These are phyloP conservation scores for Fukomys damarensis DNA, from an alignment of 2,113 vertebrate genomes.

Conservation along the genomic window DNA sequence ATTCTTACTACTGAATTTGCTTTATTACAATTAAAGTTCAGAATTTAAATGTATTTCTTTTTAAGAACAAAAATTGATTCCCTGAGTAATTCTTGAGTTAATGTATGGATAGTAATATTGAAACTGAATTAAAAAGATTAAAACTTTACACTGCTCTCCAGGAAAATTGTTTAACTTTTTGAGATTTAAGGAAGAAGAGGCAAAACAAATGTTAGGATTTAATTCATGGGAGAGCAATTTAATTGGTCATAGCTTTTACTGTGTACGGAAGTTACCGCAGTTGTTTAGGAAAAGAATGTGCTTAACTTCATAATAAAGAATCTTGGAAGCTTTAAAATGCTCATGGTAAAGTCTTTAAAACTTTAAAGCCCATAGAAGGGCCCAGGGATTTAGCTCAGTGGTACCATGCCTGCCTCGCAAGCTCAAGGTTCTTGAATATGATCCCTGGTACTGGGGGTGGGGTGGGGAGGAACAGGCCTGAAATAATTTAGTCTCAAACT, in stretches of 20 bases:
- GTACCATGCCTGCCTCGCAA: too few species aligned
- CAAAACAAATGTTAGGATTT: slow-evolving; percentile 58
- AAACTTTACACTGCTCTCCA: slow-evolving; percentile 54
- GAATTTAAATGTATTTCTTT: not conserved
- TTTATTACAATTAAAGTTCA: slow-evolving; percentile 47
- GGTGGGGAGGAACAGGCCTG: too few species aligned
- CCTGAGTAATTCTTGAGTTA: slow-evolving; percentile 48
- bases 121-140: slow-evolving; percentile 62
- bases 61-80: slow-evolving; percentile 51
- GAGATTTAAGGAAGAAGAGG: slow-evolving; percentile 25
- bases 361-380: slow-evolving; percentile 3
- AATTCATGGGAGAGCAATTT: slow-evolving; percentile 40
- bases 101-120: slow-evolving; percentile 28
- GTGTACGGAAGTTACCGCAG: not conserved
- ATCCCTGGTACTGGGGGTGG: too few species aligned
- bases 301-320: slow-evolving; percentile 50
- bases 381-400: too few species aligned
- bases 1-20: slow-evolving; percentile 45
- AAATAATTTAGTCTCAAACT: too few species aligned
- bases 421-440: too few species aligned
- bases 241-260: slow-evolving; percentile 66
- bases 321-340: slow-evolving; percentile 39
- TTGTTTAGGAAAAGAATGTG: slow-evolving; percentile 44
- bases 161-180: slow-evolving; percentile 55
- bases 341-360: slow-evolving; percentile 49